These are phyloP conservation scores for Psittacus erithacus DNA, from an alignment of 2,113 vertebrate species.

Conservation along the genomic window DNA sequence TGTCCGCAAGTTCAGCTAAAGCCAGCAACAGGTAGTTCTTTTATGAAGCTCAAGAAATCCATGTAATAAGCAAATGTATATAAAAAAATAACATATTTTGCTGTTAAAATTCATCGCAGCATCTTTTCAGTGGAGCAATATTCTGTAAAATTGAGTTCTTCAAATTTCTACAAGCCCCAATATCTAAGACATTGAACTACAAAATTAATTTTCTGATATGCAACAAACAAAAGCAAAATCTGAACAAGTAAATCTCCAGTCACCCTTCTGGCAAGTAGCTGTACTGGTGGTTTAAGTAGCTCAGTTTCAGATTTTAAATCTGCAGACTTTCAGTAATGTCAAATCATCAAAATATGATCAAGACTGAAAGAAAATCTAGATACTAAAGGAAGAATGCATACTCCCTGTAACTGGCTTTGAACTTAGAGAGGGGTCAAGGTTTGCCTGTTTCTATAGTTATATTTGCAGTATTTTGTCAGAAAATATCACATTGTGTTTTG, in stretches of 20 bases:
- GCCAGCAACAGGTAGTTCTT: neutral
- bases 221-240: neutral
- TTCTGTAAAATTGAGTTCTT: neutral
- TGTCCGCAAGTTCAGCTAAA: neutral
- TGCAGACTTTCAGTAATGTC: conserved; percentile 6
- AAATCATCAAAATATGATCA: conserved; percentile 39
- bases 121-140: neutral
- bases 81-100: neutral
- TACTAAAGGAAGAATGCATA: neutral
- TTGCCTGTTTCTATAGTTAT: neutral
- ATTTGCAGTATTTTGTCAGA: neutral
- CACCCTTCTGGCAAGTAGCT: neutral
- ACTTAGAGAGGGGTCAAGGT: neutral
- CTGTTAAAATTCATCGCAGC: neutral
- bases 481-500: neutral
- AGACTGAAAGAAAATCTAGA: conserved; percentile 20
- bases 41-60: neutral
- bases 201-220: neutral
- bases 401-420: neutral
- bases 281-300: neutral
- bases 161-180: neutral
- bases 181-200: neutral
- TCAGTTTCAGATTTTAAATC: conserved; percentile 31
- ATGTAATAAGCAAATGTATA: neutral
- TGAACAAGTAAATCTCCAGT: neutral